Evolutionary conservation across 2,113 vertebrate species (phyloP).

Genomic region (Oreotrochilus melanogaster): DNA sequence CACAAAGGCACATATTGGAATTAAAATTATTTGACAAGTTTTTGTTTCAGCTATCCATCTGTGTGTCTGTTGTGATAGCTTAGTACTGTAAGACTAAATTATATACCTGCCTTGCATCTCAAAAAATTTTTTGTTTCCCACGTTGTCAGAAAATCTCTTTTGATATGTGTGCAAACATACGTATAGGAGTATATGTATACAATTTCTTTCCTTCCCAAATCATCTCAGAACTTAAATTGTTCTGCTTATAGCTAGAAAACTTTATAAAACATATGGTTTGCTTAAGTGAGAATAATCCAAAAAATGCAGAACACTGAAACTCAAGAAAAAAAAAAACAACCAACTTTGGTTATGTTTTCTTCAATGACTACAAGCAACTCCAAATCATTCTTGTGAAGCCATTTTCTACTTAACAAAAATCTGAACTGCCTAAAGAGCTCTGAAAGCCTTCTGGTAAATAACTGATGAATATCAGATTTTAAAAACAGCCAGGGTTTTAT

Average conservation of each 20-base stretch:
- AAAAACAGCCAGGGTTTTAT: background rate
- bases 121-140: background rate
- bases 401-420: background rate
- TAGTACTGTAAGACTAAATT: background rate
- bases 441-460: background rate
- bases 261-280: background rate
- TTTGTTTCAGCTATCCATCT: background rate
- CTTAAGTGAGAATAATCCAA: background rate
- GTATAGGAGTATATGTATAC: background rate
- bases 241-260: background rate
- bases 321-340: background rate
- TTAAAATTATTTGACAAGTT: background rate
- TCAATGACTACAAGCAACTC: background rate
- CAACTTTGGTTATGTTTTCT: background rate
- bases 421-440: conserved; percentile 1
- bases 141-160: conserved; percentile 15
- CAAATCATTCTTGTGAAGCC: background rate
- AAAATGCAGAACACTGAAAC: background rate
- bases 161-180: background rate
- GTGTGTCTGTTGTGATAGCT: background rate
- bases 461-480: background rate
- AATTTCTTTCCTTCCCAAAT: background rate
- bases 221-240: background rate
- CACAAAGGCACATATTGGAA: background rate
- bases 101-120: background rate